These are phyloP conservation scores for Chondrosia reniformis DNA, from an alignment of 37 sponge, comb jelly and placozoan species.

Conservation along the genomic window DNA sequence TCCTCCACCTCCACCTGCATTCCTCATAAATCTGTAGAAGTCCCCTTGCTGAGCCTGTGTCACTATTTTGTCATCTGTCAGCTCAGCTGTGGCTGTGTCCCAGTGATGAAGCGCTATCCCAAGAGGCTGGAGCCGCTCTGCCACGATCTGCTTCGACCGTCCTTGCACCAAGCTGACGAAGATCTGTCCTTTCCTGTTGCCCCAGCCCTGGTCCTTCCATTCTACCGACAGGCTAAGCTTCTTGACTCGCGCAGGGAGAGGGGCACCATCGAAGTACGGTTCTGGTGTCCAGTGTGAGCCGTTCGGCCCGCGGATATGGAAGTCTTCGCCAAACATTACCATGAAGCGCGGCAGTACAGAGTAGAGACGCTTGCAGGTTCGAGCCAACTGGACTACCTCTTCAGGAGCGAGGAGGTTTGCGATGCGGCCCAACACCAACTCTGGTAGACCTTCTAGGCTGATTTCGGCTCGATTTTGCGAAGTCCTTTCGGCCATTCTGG, in stretches of 20 bases:
- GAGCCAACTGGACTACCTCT: slow-evolving; percentile 12
- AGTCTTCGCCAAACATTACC: slow-evolving; percentile 45
- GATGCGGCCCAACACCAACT: slow-evolving; percentile 10
- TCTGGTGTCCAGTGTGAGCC: slow-evolving; percentile 19
- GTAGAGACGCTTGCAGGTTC: slow-evolving; percentile 26
- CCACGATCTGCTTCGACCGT: not conserved
- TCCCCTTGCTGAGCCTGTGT: slow-evolving; percentile 18
- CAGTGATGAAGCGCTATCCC: slow-evolving; percentile 32
- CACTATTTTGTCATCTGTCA: slow-evolving; percentile 12
- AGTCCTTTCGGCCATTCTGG: too few species aligned
- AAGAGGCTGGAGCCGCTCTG: slow-evolving; percentile 4
- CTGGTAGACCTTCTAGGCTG: slow-evolving; percentile 17
- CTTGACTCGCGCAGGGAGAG: slow-evolving; percentile 23
- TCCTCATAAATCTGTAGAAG: slow-evolving; percentile 22
- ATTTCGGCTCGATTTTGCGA: not conserved
- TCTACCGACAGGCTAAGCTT: slow-evolving; percentile 21
- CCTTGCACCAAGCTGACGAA: slow-evolving; percentile 31
- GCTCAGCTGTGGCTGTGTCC: not conserved
- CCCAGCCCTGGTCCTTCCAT: slow-evolving; percentile 60
- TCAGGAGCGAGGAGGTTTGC: slow-evolving; percentile 22
- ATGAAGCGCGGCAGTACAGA: slow-evolving; percentile 33
- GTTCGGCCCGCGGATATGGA: slow-evolving; percentile 12
- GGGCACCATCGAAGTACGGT: slow-evolving; percentile 40
- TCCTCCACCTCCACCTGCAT: slow-evolving; percentile 32
- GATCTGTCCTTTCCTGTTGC: slow-evolving; percentile 42